Evolutionary conservation across 2,797 vertebrate genomes (phyloP), one percentile per base, ranked within the genome.

Genomic region (Neosalanx taihuensis): DNA sequence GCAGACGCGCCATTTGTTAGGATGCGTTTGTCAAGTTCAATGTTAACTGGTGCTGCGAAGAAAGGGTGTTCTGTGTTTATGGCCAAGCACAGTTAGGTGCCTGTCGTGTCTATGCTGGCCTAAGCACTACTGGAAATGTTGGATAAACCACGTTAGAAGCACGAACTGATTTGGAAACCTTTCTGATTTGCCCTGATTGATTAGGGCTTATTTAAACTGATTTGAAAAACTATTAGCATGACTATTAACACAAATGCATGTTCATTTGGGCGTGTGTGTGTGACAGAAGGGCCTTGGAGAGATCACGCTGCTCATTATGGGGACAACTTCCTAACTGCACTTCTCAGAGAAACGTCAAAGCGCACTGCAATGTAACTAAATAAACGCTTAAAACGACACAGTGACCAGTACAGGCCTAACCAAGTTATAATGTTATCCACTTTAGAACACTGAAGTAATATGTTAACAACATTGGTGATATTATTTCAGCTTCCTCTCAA

Each of bases 1-100:
- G 79, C 77, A 84, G 78, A 76, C 79, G 63, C 70, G 74, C 79
- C 83, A 75, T 87, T 87, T 87, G 72, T 78, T 81, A 59, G 60
- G 68, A 79, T 41, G 77, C 74, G 67, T 73, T 77, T 83, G 85
- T 90, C 89, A 91, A 90, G 89, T 91, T 90, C 86, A 91, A 86
- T 88, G 86, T 88, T 89, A 87, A 87, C 84, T 76, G 85, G 79
- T 83, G 83, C 82, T 69, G 76, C 41, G 64, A 72, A 70, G 64
- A 70, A 80, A 79, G 59, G 64, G 33, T 65, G 46, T 72, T 70
- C 64, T 13, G 51, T 17, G 51, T 80, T 77, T 76, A 80, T 76
- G 51, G 58, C 37, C 57, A 64, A 30, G 46, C 73, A 26, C 56
- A 30, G 63, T 51, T 33, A 64, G 70, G 31, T 64, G 67, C 30